Evolutionary conservation across 1,140 invertebrate species (phyloP), one percentile per base, ranked within the genome.

Genomic region (Dryas iulia): DNA sequence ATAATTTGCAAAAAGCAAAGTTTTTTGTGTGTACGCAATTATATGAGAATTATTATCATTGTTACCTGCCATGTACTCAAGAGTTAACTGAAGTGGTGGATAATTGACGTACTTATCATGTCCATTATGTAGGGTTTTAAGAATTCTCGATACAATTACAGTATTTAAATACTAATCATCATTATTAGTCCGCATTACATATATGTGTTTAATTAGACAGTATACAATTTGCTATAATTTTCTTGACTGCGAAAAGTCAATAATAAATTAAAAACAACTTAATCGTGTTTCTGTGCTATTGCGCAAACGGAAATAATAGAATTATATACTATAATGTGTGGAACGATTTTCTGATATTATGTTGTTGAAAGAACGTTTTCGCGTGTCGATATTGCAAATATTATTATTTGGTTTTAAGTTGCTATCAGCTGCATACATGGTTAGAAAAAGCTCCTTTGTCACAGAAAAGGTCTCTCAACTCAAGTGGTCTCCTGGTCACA

Each of bases 401-500:
- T 47, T 10, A 47, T 47, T 47, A 0, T 47, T 21, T 10, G 3
- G 10, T 47, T 47, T 8, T 47, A 7, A 47, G 14, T n/a, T 18
- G 14, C 11, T 18, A 33, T 21, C 18, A 21, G 3, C n/a, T 7
- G 5, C 23, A 24, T 26, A 56, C 3, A 39, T 39, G 5, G 10
- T 25, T 12, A n/a, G n/a, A 24, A 24, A 56, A 56, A 26, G 53
- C 21, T 56, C 53, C 24, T 25, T 56, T 21, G 23, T 56, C 21
- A 12, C 21, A 74, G 73, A 76, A 71, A 81, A 81, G 74, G 73
- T 72, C 52, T 66, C 73, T 81, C 57, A 87, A 66, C 74, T 80
- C 57, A 87, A 88, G 84, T 83, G 81, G 74, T 56, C 76, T 85
- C 82, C 83, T 83, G 84, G 76, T 79, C 72, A 76, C 72, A 76